These are phyloP conservation scores for Ophion ventricosus DNA, from an alignment of 2,888 invertebrate species.

Conservation along the genomic window DNA sequence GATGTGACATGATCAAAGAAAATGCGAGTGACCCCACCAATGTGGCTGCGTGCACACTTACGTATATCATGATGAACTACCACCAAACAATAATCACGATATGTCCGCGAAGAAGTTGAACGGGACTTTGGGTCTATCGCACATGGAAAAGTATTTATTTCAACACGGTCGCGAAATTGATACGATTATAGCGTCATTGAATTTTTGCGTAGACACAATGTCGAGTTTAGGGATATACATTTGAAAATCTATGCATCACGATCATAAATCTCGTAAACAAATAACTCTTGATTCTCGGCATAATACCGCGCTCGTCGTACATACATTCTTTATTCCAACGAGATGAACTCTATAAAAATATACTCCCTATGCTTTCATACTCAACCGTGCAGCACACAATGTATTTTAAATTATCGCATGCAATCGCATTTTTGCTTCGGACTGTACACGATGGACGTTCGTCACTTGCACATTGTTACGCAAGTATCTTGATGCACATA, in stretches of 20 bases:
- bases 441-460: constrained; percentile 40
- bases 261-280: constrained; percentile 7
- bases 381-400: constrained; percentile 24
- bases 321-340: constrained; percentile 30
- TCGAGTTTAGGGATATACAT: background rate
- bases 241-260: background rate
- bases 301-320: constrained; percentile 3
- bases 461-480: constrained; percentile 52
- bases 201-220: background rate
- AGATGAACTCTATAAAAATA: constrained; percentile 17
- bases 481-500: constrained; percentile 51
- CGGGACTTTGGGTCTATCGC: constrained; percentile 25
- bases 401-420: constrained; percentile 30
- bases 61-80: constrained; percentile 31
- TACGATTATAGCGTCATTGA: background rate
- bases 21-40: constrained; percentile 8
- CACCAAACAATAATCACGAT: constrained; percentile 35
- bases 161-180: background rate
- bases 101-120: constrained; percentile 55
- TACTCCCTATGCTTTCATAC: background rate
- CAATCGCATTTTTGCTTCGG: constrained; percentile 49
- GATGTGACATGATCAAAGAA: constrained; percentile 23
- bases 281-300: constrained; percentile 12
- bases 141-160: background rate
- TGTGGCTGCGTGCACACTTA: constrained; percentile 1